Evolutionary conservation across 2,888 invertebrate genomes (phyloP), one percentile per base, ranked within the genome.

Genomic region (Trissoscelio sp.): DNA sequence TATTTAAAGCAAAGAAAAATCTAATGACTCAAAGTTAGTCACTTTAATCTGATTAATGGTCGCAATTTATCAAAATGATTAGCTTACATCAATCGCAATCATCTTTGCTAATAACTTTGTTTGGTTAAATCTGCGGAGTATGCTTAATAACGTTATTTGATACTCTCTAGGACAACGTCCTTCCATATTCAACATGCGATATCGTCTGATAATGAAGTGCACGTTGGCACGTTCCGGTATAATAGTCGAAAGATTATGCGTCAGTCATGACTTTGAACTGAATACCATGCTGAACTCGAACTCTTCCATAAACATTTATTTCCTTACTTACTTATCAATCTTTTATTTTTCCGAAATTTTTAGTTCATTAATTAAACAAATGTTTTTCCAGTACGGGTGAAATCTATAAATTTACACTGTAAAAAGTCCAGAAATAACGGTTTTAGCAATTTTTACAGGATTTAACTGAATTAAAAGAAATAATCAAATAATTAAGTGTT

Each of bases 211-310:
- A 83, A 80, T 81, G 53, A 83, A 79, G 60, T 72, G 78, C 79
- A 70, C 57, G 74, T 70, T 28, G 70, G 72, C 73, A 78, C 81
- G 78, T 81, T 83, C 75, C 64, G 72, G 64, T 67, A 72, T 73
- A 57, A 77, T 67, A 69, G 64, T 77, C 46, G 37, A 57, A 69
- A 82, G 73, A 82, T 79, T 82, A 81, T 72, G 69, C 58, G 81
- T 80, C 79, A 84, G 83, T 85, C 85, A 82, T 87, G 87, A 87
- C 86, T 87, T 87, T 87, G 85, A 87, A 87, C 85, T 84, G 75
- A 24, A 58, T 31, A 46, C 28, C n/a, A 24, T 48, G 12, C n/a
- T n/a, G 48, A 48, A 48, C 64, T 64, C 20, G 2, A 48, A 18
- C 14, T 48, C 22, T 34, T 42, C 14, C 16, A 16, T 28, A 44